Conservation (phyloP, 2,113 vertebrate genomes). For the Bettongia penicillata region DNA sequence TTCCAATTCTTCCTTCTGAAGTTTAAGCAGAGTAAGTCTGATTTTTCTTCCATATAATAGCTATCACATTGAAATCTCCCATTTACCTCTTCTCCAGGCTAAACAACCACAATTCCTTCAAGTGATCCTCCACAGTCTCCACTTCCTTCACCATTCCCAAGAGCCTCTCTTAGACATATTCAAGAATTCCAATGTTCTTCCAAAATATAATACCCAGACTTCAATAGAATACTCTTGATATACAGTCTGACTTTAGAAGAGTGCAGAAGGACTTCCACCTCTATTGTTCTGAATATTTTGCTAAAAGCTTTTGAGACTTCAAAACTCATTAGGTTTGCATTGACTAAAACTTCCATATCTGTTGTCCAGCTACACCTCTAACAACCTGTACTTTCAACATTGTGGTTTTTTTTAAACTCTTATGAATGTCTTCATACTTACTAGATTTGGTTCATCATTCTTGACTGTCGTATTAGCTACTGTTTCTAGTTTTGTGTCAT, state of each 20-base stretch:
- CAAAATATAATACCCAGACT: neutral
- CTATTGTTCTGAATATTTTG: neutral
- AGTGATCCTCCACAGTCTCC: neutral
- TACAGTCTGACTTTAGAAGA: neutral
- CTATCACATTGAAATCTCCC: neutral
- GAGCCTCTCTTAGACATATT: neutral
- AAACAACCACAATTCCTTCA: neutral
- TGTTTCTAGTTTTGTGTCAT: neutral
- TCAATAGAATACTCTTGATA: neutral
- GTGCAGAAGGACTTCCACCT: neutral
- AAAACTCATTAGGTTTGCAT: neutral
- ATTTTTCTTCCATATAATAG: neutral
- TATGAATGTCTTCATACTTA: neutral
- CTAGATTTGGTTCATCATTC: no score
- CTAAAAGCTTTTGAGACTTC: neutral
- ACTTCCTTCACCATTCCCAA: neutral
- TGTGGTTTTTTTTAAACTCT: neutral
- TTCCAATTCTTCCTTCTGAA: neutral
- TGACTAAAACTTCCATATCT: neutral
- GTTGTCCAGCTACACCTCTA: neutral
- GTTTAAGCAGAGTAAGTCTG: neutral
- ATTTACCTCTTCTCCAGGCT: neutral
- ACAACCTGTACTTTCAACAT: neutral
- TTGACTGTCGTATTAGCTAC: neutral
- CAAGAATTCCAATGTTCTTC: neutral